Conservation (phyloP, 2,113 vertebrate species). For the Leucopsar rothschildi region DNA sequence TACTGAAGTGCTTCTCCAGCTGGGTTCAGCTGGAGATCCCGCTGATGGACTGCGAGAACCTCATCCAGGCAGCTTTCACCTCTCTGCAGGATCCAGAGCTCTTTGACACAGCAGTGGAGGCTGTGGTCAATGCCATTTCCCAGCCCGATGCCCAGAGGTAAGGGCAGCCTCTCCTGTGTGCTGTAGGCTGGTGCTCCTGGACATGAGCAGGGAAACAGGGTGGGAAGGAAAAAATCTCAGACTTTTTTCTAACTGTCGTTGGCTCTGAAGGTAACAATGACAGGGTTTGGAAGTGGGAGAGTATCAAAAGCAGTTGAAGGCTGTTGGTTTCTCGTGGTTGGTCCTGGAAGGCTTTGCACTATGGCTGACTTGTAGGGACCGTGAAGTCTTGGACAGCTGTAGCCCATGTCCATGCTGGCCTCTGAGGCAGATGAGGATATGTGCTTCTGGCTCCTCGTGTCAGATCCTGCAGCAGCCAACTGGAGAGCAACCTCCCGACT, state of each 20-base stretch:
- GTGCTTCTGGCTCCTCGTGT: not conserved
- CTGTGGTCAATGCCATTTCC: slow-evolving; percentile 96
- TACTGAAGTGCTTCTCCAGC: slow-evolving; percentile 96
- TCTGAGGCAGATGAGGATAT: not conserved
- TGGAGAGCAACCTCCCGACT: not conserved
- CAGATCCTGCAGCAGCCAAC: not conserved
- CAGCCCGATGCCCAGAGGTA: slow-evolving; percentile 98
- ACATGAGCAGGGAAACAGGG: not conserved
- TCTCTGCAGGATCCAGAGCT: slow-evolving; percentile 93
- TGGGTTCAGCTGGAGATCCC: slow-evolving; percentile 97
- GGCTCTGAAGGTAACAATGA: not conserved
- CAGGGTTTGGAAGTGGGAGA: not conserved
- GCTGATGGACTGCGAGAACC: slow-evolving; percentile 89
- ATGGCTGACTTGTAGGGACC: not conserved
- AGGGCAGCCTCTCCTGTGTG: not conserved
- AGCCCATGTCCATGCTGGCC: not conserved
- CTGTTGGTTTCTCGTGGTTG: not conserved
- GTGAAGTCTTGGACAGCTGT: not conserved
- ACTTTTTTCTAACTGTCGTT: not conserved
- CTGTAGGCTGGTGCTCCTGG: not conserved
- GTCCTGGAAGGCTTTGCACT: not conserved
- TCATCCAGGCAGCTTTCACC: slow-evolving; percentile 91
- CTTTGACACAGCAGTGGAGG: slow-evolving; percentile 95
- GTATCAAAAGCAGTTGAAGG: not conserved
- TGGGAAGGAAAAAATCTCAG: not conserved